These are phyloP conservation scores for Phaonia tiefii DNA, from an alignment of 2,888 invertebrate species.

Conservation along the genomic window DNA sequence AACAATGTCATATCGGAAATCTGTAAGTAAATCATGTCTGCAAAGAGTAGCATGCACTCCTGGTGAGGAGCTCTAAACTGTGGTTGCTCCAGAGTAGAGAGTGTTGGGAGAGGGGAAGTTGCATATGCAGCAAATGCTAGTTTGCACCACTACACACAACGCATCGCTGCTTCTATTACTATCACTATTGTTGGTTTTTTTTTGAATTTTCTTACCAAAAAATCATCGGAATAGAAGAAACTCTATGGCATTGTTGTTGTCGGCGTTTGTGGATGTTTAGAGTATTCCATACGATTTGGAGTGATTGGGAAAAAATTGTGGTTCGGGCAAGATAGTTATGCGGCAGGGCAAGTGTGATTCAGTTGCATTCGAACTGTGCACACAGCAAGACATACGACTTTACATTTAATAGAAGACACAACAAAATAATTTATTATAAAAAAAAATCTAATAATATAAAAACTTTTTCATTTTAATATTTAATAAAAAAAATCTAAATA, in stretches of 20 bases:
- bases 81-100: slow-evolving; percentile 11
- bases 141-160: slow-evolving; percentile 15
- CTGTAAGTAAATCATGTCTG: slow-evolving; percentile 42
- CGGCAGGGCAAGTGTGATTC: slow-evolving; percentile 68
- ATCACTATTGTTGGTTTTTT: slow-evolving; percentile 27
- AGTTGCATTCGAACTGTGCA: slow-evolving; percentile 74
- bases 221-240: slow-evolving; percentile 35
- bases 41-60: slow-evolving; percentile 22
- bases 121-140: slow-evolving; percentile 36
- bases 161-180: slow-evolving; percentile 14
- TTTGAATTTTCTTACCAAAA: slow-evolving; percentile 45
- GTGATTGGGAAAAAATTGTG: slow-evolving; percentile 61
- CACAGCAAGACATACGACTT: slow-evolving; percentile 69
- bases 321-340: slow-evolving; percentile 57
- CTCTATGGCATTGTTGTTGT: slow-evolving; percentile 30
- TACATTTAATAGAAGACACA: slow-evolving; percentile 5
- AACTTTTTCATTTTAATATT: neutral
- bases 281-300: slow-evolving; percentile 51
- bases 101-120: slow-evolving; percentile 54
- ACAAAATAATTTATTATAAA: slow-evolving; percentile 22
- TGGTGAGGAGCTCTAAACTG: neutral
- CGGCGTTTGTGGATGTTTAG: slow-evolving; percentile 29
- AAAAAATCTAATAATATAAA: slow-evolving; percentile 2
- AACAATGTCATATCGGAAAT: slow-evolving; percentile 47
- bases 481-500: slow-evolving; percentile 12